Evolutionary conservation across 2,797 vertebrate genomes (phyloP).

Genomic region (Chelonia mydas): DNA sequence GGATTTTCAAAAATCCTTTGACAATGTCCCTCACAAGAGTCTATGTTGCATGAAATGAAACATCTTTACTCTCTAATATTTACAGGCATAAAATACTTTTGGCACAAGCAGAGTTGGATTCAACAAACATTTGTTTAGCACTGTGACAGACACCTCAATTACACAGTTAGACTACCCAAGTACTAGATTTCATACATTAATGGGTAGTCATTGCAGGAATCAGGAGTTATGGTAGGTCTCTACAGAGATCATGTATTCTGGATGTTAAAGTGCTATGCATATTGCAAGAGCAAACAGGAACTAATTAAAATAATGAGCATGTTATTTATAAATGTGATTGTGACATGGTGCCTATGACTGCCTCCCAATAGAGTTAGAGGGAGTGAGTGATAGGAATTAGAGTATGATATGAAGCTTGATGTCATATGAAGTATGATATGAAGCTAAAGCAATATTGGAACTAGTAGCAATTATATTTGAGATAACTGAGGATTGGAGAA

Average conservation of each 20-base stretch:
- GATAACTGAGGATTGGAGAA: no score
- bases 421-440: no score
- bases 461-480: no score
- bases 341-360: background rate
- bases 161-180: background rate
- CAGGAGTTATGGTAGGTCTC: background rate
- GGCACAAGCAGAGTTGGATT: background rate
- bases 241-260: background rate
- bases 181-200: background rate
- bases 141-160: background rate
- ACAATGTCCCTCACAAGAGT: background rate
- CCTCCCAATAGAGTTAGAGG: background rate
- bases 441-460: no score
- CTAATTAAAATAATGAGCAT: no score
- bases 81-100: background rate
- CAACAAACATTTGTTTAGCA: background rate
- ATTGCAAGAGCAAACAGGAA: background rate
- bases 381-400: background rate
- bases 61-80: background rate
- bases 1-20: background rate
- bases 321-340: background rate
- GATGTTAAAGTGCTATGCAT: background rate
- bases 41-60: background rate
- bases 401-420: background rate
- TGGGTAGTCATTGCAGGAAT: slow-evolving; percentile 3